phyloP scores from a whole-genome alignment of 2,888 invertebrate species.

The Lypha dubia region DNA sequence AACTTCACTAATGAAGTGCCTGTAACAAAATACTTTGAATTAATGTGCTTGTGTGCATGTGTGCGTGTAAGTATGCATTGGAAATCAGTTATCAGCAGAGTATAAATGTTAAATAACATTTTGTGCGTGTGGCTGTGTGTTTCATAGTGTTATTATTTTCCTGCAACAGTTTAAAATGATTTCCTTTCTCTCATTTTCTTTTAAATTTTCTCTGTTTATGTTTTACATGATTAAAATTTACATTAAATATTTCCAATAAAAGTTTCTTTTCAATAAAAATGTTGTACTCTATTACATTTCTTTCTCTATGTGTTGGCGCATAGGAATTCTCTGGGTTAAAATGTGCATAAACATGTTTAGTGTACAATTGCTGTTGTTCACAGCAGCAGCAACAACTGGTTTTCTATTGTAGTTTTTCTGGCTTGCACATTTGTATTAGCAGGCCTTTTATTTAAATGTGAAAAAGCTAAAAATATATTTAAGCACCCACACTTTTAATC shows the following conservation, averaged over 20 bases:
- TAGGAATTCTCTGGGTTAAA: conserved; percentile 9
- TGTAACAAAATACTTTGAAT: conserved; percentile 1
- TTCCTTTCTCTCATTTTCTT: conserved; percentile 17
- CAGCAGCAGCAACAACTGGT: conserved; percentile 58
- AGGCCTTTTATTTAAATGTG: too few relatives aligned
- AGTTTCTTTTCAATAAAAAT: too few relatives aligned
- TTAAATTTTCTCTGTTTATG: conserved; percentile 41
- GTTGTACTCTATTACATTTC: not conserved
- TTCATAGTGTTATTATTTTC: conserved; percentile 33
- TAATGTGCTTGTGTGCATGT: too few relatives aligned
- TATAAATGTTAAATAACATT: conserved; percentile 1
- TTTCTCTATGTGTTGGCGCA: not conserved
- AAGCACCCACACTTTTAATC: not conserved
- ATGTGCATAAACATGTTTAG: conserved; percentile 54
- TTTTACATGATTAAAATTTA: conserved; percentile 21
- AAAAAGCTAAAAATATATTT: not conserved
- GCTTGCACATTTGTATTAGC: conserved; percentile 21
- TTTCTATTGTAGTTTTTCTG: conserved; percentile 15
- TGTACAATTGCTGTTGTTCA: conserved; percentile 52
- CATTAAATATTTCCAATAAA: conserved; percentile 39
- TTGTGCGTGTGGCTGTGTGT: conserved; percentile 2
- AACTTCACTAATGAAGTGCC: conserved; percentile 12
- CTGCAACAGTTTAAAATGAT: conserved; percentile 1
- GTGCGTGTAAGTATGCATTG: not conserved
- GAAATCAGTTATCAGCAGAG: conserved; percentile 47